Percentiles rank a stretch among this genome's conserved stretches.
phyloP scores from a whole-genome alignment of 2,888 invertebrate species.

The Ochlodes sylvanus region DNA sequence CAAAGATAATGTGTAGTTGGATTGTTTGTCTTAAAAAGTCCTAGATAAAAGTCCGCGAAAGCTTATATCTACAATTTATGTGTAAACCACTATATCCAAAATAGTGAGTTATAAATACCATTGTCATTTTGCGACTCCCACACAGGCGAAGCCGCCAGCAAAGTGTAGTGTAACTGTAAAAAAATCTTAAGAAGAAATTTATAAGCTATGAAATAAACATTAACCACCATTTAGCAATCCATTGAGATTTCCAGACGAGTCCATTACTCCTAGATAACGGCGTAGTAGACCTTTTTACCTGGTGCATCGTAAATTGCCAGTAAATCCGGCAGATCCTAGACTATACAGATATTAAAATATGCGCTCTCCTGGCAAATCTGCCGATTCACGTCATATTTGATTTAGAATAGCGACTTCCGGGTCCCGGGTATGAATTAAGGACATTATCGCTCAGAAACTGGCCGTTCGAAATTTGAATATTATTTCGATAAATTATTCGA shows the following conservation, averaged over 20 bases:
- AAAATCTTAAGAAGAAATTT: no score
- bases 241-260: neutral
- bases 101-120: no score
- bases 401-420: constrained; percentile 80
- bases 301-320: constrained; percentile 31
- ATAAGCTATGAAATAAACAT: no score
- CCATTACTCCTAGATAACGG: neutral
- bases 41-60: no score
- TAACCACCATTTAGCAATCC: no score
- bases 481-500: constrained; percentile 66
- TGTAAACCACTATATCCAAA: no score
- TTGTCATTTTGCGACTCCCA: no score
- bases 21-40: no score
- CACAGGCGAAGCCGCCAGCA: no score
- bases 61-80: no score
- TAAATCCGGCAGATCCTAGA: constrained; percentile 56
- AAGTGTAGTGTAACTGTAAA: no score
- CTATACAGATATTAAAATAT: constrained; percentile 74
- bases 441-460: constrained; percentile 66
- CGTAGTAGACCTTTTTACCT: neutral
- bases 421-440: constrained; percentile 68
- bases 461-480: constrained; percentile 66
- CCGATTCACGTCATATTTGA: constrained; percentile 74
- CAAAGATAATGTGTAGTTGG: no score
- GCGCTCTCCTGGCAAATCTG: constrained; percentile 61